These are phyloP conservation scores for Decapterus maruadsi DNA, from an alignment of 2,797 vertebrate species.

Conservation along the genomic window DNA sequence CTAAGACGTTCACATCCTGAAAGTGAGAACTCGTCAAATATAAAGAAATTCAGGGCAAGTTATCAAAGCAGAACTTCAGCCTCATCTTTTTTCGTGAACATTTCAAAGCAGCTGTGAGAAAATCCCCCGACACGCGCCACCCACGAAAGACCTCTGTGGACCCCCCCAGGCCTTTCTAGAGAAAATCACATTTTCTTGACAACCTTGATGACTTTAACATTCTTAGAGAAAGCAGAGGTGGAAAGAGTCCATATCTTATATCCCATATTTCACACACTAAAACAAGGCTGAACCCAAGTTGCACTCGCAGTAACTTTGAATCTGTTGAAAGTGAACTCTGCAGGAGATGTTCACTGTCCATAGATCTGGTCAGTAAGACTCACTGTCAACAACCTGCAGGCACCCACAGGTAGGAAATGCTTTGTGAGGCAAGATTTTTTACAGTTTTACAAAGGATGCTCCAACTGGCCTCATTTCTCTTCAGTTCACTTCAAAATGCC, in stretches of 20 bases:
- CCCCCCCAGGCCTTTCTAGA: not conserved
- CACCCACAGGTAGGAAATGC: not conserved
- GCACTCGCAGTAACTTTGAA: not conserved
- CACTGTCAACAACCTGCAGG: not conserved
- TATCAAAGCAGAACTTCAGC: not conserved
- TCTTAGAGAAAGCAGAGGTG: not conserved
- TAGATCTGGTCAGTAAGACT: not conserved
- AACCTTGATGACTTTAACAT: not conserved
- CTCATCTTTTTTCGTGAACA: not conserved
- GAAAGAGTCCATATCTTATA: not conserved
- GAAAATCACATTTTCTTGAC: constrained; percentile 2
- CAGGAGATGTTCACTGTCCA: not conserved
- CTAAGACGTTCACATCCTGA: not conserved
- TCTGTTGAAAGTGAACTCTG: not conserved
- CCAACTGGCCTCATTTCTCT: not conserved
- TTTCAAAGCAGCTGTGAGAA: not conserved
- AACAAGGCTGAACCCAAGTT: not conserved
- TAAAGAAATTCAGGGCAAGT: not conserved
- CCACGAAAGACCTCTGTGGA: not conserved
- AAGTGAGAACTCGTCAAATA: not conserved
- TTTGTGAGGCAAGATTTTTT: not conserved
- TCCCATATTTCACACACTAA: not conserved
- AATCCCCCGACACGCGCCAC: not conserved
- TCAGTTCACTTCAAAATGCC: not conserved
- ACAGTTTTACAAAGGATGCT: not conserved